Percentiles rank a stretch among this genome's conserved stretches.
Conservation (phyloP, 2,888 invertebrate genomes). For the Scaptomyza tumidula region DNA sequence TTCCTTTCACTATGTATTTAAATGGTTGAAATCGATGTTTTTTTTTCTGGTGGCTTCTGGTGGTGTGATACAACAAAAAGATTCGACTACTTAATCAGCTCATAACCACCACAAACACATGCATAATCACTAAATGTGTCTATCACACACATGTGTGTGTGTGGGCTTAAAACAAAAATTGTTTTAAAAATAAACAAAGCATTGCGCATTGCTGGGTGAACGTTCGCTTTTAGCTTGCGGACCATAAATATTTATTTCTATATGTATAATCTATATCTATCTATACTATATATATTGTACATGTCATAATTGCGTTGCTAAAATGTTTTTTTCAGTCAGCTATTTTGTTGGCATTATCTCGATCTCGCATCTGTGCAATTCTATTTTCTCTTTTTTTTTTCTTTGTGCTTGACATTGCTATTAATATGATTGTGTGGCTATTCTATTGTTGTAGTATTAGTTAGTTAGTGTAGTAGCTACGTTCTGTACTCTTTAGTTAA, state of each 20-base stretch:
- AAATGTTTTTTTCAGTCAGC: slow-evolving; percentile 37
- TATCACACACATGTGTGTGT: neutral
- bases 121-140: slow-evolving; percentile 33
- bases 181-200: slow-evolving; percentile 65
- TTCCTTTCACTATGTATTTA: slow-evolving; percentile 52
- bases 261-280: neutral
- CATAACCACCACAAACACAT: slow-evolving; percentile 14
- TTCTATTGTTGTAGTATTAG: slow-evolving; percentile 23
- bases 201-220: slow-evolving; percentile 11
- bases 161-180: slow-evolving; percentile 34
- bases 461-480: slow-evolving; percentile 6
- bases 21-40: slow-evolving; percentile 2
- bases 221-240: slow-evolving; percentile 2
- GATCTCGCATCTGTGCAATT: slow-evolving; percentile 57
- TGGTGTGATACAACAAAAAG: slow-evolving; percentile 6
- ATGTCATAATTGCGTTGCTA: slow-evolving; percentile 70
- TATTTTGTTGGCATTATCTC: slow-evolving; percentile 46
- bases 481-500: slow-evolving; percentile 20
- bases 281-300: slow-evolving; percentile 7
- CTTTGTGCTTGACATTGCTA: slow-evolving; percentile 38
- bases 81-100: slow-evolving; percentile 25
- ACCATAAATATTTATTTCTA: slow-evolving; percentile 5
- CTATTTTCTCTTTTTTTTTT: slow-evolving; percentile 27
- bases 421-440: slow-evolving; percentile 51
- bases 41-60: neutral